Evolutionary conservation across 92 coral and sea anemone genomes (phyloP).

Genomic region (Umimayanthus chanpuru): DNA sequence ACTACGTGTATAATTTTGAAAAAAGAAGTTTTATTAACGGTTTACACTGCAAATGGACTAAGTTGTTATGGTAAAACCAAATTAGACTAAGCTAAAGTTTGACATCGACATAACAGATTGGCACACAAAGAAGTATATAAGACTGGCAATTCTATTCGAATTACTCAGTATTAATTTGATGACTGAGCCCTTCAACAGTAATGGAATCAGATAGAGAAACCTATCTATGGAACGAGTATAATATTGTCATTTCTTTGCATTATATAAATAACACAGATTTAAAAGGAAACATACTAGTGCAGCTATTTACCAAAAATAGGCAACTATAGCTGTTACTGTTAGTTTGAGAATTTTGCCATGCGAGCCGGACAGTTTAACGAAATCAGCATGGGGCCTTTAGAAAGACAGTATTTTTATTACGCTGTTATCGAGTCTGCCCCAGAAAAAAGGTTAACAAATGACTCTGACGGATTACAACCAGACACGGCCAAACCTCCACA

Average conservation of each 20-base stretch:
- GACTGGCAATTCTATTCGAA: neutral
- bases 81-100: neutral
- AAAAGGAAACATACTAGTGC: neutral
- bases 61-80: neutral
- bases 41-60: neutral
- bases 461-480: neutral
- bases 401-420: neutral
- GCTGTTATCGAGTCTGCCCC: neutral
- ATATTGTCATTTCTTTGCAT: neutral
- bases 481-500: neutral
- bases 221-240: neutral
- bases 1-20: neutral
- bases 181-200: neutral
- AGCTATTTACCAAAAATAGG: neutral
- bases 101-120: neutral
- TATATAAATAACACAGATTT: neutral
- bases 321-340: neutral
- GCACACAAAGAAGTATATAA: neutral
- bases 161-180: no score
- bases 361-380: neutral
- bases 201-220: neutral
- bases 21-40: neutral
- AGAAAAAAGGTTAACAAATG: neutral
- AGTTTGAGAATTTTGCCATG: neutral
- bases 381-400: constrained; percentile 5